Percentiles rank a stretch among this genome's conserved stretches.
Evolutionary conservation across 1,140 invertebrate species (phyloP).

Genomic region (Acromyrmex echinatior): DNA sequence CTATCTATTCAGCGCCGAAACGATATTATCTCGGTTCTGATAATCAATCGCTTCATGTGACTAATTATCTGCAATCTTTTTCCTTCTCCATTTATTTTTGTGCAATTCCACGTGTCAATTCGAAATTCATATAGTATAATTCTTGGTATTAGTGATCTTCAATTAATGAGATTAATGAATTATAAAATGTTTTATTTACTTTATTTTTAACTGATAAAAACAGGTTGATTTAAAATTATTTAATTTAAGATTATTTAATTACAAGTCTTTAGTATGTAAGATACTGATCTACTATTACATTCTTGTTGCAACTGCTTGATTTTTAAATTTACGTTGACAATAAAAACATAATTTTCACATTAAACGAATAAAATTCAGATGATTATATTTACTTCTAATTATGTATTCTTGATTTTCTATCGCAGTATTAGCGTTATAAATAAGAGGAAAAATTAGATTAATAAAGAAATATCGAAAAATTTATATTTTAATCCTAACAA

Average conservation of each 20-base stretch:
- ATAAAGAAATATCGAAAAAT: background rate
- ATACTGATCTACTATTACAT: background rate
- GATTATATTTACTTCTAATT: background rate
- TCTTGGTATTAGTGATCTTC: background rate
- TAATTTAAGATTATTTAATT: background rate
- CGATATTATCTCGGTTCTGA: constrained; percentile 12
- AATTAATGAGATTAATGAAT: background rate
- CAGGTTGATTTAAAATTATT: too few species aligned
- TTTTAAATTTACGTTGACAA: background rate
- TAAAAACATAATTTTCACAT: background rate
- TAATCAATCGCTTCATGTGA: background rate
- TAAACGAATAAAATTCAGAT: background rate
- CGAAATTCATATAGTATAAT: background rate
- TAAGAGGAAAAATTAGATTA: background rate
- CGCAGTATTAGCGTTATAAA: background rate
- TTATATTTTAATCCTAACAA: background rate
- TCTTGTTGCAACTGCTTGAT: background rate
- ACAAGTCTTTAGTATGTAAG: background rate
- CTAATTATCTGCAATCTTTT: constrained; percentile 25
- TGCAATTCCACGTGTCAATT: background rate
- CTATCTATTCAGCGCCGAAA: background rate
- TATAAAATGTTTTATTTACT: background rate
- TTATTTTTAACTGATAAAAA: background rate
- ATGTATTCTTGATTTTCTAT: background rate
- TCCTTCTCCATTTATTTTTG: too few species aligned